Conservation (phyloP, 2,888 invertebrate genomes). For the Abrostola triplasia region DNA sequence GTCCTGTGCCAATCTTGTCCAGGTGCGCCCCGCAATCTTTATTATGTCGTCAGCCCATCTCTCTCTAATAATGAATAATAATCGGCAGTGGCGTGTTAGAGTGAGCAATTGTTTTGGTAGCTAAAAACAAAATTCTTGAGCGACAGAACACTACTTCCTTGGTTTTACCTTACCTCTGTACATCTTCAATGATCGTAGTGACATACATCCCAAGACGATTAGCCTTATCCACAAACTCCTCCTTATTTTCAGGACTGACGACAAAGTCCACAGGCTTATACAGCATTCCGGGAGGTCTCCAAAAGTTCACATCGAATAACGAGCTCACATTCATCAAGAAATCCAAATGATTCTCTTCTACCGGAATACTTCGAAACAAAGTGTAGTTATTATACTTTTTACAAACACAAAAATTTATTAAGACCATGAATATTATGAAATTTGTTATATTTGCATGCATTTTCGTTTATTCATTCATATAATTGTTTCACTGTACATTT, state of each 20-base stretch:
- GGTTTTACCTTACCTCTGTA: conserved; percentile 69
- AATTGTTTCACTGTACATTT: conserved; percentile 12
- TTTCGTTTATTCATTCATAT: conserved; percentile 19
- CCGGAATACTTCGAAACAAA: conserved; percentile 71
- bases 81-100: too few relatives aligned
- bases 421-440: conserved; percentile 14
- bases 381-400: conserved; percentile 68
- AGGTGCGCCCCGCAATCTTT: too few relatives aligned
- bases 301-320: conserved; percentile 66
- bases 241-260: conserved; percentile 64
- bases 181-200: conserved; percentile 67
- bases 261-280: conserved; percentile 72
- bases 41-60: too few relatives aligned
- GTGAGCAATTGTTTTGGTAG: too few relatives aligned
- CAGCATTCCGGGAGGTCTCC: conserved; percentile 69
- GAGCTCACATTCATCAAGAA: conserved; percentile 66
- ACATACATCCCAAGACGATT: conserved; percentile 59
- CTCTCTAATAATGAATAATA: too few relatives aligned
- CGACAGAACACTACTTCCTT: background rate
- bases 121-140: too few relatives aligned
- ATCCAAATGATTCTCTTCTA: conserved; percentile 60
- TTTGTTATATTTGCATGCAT: conserved; percentile 27
- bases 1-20: too few relatives aligned
- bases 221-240: conserved; percentile 59
- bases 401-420: conserved; percentile 33